Evolutionary conservation across 2,888 invertebrate species (phyloP).

Genomic region (Psylliodes chrysocephalus): DNA sequence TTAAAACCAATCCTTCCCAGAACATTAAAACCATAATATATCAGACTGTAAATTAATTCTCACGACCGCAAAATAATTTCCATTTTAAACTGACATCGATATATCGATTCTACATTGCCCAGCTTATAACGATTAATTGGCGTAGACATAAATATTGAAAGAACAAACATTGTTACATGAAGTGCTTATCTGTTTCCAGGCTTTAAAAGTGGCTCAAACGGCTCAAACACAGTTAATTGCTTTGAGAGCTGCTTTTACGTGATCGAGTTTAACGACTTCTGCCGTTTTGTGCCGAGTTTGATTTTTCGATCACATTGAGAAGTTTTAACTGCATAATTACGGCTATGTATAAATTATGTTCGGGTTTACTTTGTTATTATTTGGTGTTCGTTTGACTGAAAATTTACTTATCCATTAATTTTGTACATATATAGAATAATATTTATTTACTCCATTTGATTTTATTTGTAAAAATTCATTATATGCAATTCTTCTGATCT

Average conservation of each 20-base stretch:
- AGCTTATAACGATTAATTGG: slow-evolving; percentile 14
- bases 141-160: slow-evolving; percentile 25
- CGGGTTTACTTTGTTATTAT: not conserved
- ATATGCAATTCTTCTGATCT: too few species aligned
- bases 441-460: too few species aligned
- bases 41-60: too few species aligned
- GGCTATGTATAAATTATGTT: slow-evolving; percentile 11
- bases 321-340: slow-evolving; percentile 7
- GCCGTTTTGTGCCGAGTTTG: slow-evolving; percentile 20
- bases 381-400: too few species aligned
- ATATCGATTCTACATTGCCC: not conserved
- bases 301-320: slow-evolving; percentile 22
- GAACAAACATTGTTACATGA: slow-evolving; percentile 23
- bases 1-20: too few species aligned
- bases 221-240: slow-evolving; percentile 32
- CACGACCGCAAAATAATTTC: too few species aligned
- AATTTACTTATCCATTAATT: too few species aligned
- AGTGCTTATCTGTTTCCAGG: slow-evolving; percentile 22
- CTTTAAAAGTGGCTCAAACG: slow-evolving; percentile 14
- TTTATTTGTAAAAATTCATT: too few species aligned
- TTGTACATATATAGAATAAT: too few species aligned
- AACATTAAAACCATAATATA: too few species aligned
- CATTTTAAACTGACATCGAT: too few species aligned
- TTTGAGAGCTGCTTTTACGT: slow-evolving; percentile 25
- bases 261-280: slow-evolving; percentile 32